Evolutionary conservation across 2,797 vertebrate genomes (phyloP), one percentile per base, ranked within the genome.

Genomic region (Champsocephalus esox): DNA sequence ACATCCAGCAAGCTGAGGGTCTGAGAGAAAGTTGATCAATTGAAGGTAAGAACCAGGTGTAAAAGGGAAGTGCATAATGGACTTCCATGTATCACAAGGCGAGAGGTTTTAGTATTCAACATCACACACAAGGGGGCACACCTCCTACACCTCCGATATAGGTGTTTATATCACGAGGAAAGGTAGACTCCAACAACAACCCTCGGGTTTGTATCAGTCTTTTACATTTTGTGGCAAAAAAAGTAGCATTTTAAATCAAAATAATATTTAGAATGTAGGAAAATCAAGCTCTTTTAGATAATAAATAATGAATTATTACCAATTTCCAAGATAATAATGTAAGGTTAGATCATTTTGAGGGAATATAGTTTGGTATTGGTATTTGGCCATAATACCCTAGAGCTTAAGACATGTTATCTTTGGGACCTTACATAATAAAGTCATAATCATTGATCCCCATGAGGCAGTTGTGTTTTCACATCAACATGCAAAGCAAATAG

Each of bases 361-460:
- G 4, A 61, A 14, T 50, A 10, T 14, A 51, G 32, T 48, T 59
- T 43, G 45, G 19, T 41, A 28, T 28, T 28, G 28, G 28, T 28
- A 28, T 28, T 28, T 28, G 28, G 28, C 28, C 28, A 4, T 5
- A 28, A 28, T 28, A 28, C 28, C 28, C 4, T 28, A 5, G 28
- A 28, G 28, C 28, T 28, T 28, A 28, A 28, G 1, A 28, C 28
- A 28, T 28, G 5, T 28, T 28, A 28, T 28, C 28, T 5, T 28
- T 28, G 28, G 28, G 28, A 28, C 67, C 59, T 66, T 11, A 46
- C 12, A 54, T 66, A 44, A 75, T 44, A 28, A 58, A 62, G 56
- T 24, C 59, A 24, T n/a, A 12, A 11, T 61, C 5, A 80, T 68
- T 60, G 67, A 82, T 77, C 38, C 21, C 46, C 28, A 28, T 28